These are phyloP conservation scores for Spatula clypeata DNA, from an alignment of 2,797 vertebrate species.

Conservation along the genomic window DNA sequence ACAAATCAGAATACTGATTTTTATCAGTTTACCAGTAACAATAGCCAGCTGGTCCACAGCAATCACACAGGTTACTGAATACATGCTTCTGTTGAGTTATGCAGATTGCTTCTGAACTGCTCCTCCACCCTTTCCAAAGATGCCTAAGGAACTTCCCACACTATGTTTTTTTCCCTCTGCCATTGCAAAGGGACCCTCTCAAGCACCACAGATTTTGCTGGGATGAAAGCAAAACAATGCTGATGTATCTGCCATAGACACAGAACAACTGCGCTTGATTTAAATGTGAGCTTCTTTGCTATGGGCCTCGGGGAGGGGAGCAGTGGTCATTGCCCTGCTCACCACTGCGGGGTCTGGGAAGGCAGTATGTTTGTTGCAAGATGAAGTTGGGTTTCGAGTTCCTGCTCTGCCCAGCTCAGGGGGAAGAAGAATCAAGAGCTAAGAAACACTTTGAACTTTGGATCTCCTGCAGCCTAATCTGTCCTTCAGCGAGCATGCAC, in stretches of 20 bases:
- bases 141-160: background rate
- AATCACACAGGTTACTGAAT: background rate
- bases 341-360: background rate
- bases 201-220: background rate
- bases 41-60: background rate
- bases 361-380: background rate
- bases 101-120: background rate
- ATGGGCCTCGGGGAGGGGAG: background rate
- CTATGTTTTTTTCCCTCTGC: background rate
- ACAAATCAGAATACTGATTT: background rate
- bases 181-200: background rate
- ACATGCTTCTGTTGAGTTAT: background rate
- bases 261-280: rapidly evolving
- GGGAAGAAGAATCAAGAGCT: background rate
- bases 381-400: background rate
- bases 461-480: background rate
- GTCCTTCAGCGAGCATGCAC: background rate
- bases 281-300: background rate
- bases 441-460: background rate
- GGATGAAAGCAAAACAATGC: background rate
- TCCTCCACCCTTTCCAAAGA: background rate
- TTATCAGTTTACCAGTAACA: background rate
- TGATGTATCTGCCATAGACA: background rate
- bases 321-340: background rate
- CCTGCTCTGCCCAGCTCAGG: background rate